Percentiles rank a stretch among this genome's conserved stretches.
Conservation (phyloP, 1,140 invertebrate species). For the Leptinotarsa texana region DNA sequence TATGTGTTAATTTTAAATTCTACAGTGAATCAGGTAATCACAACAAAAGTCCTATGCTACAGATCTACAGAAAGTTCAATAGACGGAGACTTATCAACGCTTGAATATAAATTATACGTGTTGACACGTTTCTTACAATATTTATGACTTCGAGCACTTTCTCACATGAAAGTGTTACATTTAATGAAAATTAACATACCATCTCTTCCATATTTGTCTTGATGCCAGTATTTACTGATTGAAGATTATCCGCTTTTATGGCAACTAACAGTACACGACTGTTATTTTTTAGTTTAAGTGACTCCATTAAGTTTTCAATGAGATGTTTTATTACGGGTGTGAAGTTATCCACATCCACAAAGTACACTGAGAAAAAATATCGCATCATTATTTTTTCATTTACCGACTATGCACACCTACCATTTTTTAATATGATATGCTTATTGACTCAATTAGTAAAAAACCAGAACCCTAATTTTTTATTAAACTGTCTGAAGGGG, state of each 20-base stretch:
- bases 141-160: neutral
- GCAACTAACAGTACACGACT: neutral
- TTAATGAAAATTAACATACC: conserved; percentile 6
- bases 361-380: too few relatives aligned
- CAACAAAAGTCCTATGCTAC: too few relatives aligned
- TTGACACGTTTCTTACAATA: conserved; percentile 20
- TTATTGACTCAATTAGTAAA: too few relatives aligned
- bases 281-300: neutral
- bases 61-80: neutral
- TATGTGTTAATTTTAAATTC: too few relatives aligned
- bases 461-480: too few relatives aligned
- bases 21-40: too few relatives aligned
- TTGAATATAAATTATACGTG: conserved; percentile 17
- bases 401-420: too few relatives aligned
- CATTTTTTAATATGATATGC: too few relatives aligned
- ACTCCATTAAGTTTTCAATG: neutral
- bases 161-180: conserved; percentile 6
- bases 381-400: too few relatives aligned
- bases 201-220: conserved; percentile 5
- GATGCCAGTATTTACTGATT: neutral
- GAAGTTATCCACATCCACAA: too few relatives aligned
- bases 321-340: neutral
- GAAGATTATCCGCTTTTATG: conserved; percentile 3
- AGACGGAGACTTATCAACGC: conserved; percentile 13
- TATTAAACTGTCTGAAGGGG: too few relatives aligned